Conservation (phyloP, 2,113 vertebrate species). For the Scortum barcoo region DNA sequence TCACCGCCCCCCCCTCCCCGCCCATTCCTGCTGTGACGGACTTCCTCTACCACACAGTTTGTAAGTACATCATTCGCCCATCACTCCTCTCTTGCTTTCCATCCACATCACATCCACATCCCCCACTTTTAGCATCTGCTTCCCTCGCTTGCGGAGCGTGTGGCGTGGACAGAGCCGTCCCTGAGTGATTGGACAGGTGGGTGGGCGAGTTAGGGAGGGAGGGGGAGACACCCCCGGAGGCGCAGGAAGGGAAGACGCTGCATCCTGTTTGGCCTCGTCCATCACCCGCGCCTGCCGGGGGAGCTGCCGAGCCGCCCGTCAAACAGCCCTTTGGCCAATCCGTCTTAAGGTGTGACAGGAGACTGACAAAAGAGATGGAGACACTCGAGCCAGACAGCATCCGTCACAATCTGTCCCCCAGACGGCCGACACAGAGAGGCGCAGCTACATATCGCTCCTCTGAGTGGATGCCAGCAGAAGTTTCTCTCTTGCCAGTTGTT, state of each 20-base stretch:
- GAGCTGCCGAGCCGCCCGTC: constrained; percentile 73
- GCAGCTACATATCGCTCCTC: constrained; percentile 15
- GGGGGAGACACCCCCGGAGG: constrained; percentile 55
- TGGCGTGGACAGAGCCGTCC: constrained; percentile 52
- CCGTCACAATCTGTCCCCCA: constrained; percentile 77
- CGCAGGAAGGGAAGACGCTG: constrained; percentile 70
- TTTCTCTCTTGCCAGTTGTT: constrained; percentile 18
- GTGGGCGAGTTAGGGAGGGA: constrained; percentile 15
- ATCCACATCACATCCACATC: too few relatives aligned
- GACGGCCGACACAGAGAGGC: constrained; percentile 33
- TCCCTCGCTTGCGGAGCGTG: constrained; percentile 50
- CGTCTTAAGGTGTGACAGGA: constrained; percentile 77
- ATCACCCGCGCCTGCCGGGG: constrained; percentile 72
- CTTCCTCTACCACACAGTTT: constrained; percentile 81
- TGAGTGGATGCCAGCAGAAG: neutral
- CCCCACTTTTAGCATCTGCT: too few relatives aligned
- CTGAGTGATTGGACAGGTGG: constrained; percentile 59
- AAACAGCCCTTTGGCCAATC: constrained; percentile 66
- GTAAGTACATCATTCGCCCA: constrained; percentile 84
- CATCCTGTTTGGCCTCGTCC: constrained; percentile 86
- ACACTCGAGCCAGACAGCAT: constrained; percentile 76
- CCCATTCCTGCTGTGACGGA: constrained; percentile 63
- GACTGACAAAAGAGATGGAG: constrained; percentile 79
- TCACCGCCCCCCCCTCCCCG: too few relatives aligned
- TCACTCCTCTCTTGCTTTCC: constrained; percentile 73